Base-by-base conservation (phyloP, 2,113 vertebrate genomes). In the Alligator sinensis region DNA sequence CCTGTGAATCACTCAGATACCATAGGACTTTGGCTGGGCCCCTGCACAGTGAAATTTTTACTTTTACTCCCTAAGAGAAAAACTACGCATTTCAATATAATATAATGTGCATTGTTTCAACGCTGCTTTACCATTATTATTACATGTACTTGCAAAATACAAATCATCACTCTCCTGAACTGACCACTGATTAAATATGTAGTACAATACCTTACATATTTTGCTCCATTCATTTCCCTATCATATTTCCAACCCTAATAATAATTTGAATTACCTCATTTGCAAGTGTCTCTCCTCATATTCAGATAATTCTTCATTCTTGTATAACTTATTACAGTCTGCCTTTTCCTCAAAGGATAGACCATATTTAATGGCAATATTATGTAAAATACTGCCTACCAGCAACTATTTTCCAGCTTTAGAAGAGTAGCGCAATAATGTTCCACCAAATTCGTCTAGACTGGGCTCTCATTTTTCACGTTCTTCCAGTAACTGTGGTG, bases 221-320 rank as follows among this genome's bases (percentile, higher is more conserved):
- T 93, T 97, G 24, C n/a, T 95, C 24, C 77, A 38, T 89, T 93
- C 59, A 77, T 92, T 79, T 70, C 17, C 68, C 28, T 75, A 30
- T 88, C 3, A 0, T 93, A 92, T 92, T 95, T 96, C 82, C 89
- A 96, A 92, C 30, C 81, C 68, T 92, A 96, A 92, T 93, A 96
- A 96, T 87, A 10, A 92, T 94, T 92, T 95, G 5, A 30, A 21
- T 91, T 95, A 87, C 47, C 22, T 93, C 79, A 88, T 95, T 96
- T 94, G 87, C 92, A 95, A 90, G 54, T 91, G 11, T 80, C 64
- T 63, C 47, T 91, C 78, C 76, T 94, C 61, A 59, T 54, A 93
- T 89, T 97, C 84, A 95, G 81, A 91, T 93, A 83, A 96, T 94
- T 90, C 62, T 92, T 96, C 81, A 87, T 91, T 75, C 60, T 47